Percentiles rank a stretch among this genome's conserved stretches.
phyloP scores from a whole-genome alignment of 2,888 invertebrate species.

The Congeria kusceri region DNA sequence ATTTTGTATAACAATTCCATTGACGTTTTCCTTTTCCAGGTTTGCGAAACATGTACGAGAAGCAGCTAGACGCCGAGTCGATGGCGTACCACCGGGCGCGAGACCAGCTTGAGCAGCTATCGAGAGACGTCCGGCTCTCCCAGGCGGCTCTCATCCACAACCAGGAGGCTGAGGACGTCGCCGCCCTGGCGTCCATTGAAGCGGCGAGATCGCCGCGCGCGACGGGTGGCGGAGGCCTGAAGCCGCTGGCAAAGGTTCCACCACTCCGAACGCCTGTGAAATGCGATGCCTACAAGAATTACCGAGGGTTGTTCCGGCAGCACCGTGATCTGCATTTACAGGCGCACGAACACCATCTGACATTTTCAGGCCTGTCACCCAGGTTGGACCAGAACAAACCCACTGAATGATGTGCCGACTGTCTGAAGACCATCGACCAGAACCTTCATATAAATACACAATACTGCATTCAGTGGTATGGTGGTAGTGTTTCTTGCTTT shows the following conservation, averaged over 20 bases:
- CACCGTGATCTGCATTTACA: not conserved
- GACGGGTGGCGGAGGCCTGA: not conserved
- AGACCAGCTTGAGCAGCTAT: slow-evolving; percentile 34
- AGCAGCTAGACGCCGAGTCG: slow-evolving; percentile 48
- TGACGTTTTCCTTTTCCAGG: too few relatives aligned
- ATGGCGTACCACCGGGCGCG: slow-evolving; percentile 44
- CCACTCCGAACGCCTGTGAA: not conserved
- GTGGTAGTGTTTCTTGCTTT: too few relatives aligned
- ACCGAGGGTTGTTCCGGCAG: not conserved
- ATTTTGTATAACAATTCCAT: too few relatives aligned
- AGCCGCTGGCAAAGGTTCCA: not conserved
- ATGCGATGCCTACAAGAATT: not conserved
- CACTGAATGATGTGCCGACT: too few relatives aligned
- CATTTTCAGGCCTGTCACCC: not conserved
- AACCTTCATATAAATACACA: too few relatives aligned
- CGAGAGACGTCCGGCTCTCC: slow-evolving; percentile 41
- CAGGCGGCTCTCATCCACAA: slow-evolving; percentile 26
- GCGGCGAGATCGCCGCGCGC: not conserved
- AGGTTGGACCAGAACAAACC: too few relatives aligned
- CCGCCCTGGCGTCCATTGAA: slow-evolving; percentile 8
- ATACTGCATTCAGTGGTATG: too few relatives aligned
- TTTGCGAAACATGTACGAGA: slow-evolving; percentile 41
- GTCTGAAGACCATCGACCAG: too few relatives aligned
- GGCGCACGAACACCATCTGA: not conserved
- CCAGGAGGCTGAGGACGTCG: slow-evolving; percentile 40